phyloP scores from a whole-genome alignment of 2,113 vertebrate species.

The Meleagris gallopavo region DNA sequence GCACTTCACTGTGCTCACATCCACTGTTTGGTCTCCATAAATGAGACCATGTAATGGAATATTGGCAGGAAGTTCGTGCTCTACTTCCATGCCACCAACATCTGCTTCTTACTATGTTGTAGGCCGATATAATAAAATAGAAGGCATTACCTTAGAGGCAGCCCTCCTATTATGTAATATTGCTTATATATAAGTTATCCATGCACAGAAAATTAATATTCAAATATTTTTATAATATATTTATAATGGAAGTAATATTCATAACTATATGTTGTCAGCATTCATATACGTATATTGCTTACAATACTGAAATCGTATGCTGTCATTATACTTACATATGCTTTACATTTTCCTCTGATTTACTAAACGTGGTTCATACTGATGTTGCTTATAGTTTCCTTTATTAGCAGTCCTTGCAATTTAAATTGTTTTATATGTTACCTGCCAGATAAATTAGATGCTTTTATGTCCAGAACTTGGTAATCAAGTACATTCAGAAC shows the following conservation, averaged over 20 bases:
- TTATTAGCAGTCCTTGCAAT: neutral
- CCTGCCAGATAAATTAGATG: neutral
- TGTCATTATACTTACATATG: neutral
- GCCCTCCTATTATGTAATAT: neutral
- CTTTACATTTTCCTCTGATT: neutral
- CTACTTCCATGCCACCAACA: too few species aligned
- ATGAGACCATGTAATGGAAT: too few species aligned
- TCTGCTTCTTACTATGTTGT: too few species aligned
- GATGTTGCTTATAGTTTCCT: neutral
- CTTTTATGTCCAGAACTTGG: neutral
- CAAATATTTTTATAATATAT: neutral
- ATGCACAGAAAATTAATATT: neutral
- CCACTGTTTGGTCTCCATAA: too few species aligned
- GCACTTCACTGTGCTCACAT: too few species aligned
- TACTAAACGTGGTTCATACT: neutral
- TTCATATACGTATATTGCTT: neutral
- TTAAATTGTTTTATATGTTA: neutral
- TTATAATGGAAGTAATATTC: neutral
- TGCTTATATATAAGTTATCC: neutral
- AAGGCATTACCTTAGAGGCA: too few species aligned
- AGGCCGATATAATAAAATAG: too few species aligned
- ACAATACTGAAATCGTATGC: neutral
- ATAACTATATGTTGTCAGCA: neutral
- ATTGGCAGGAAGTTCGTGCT: too few species aligned
- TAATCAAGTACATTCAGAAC: neutral